A percentile compares a stretch with the other conserved stretches of the same genome.
Conservation (phyloP, 2,113 vertebrate genomes). For the Anser cygnoides region DNA sequence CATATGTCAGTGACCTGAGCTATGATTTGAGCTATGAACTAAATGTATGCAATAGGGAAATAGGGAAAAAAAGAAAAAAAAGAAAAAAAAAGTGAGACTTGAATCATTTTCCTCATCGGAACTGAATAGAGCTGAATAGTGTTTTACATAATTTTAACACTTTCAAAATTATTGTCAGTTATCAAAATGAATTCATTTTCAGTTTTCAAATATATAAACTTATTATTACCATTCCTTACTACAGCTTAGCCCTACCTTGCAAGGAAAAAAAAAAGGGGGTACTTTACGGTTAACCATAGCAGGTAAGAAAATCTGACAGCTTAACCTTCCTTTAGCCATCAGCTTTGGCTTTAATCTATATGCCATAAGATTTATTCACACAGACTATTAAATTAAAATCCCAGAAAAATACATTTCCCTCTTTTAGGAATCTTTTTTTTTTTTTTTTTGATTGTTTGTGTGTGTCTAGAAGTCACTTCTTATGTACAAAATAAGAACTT, state of each 20-base stretch:
- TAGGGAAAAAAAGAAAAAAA: accelerated
- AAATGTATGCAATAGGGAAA: accelerated
- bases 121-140: not conserved
- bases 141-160: not conserved
- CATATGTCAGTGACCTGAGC: not conserved
- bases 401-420: not conserved
- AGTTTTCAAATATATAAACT: not conserved
- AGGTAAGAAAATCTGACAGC: not conserved
- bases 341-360: not conserved
- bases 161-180: not conserved
- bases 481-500: not conserved
- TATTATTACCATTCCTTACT: not conserved
- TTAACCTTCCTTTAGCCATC: not conserved
- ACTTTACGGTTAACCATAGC: not conserved
- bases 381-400: not conserved
- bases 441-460: not conserved
- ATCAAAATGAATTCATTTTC: not conserved
- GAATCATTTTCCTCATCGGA: not conserved
- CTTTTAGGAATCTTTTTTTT: not conserved
- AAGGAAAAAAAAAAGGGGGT: not conserved
- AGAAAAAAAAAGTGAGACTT: not conserved
- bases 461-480: not conserved
- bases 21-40: not conserved
- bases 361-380: not conserved
- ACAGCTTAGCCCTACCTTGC: not conserved